Conservation (phyloP, 2,113 vertebrate genomes). For the Pleuronectes platessa region DNA sequence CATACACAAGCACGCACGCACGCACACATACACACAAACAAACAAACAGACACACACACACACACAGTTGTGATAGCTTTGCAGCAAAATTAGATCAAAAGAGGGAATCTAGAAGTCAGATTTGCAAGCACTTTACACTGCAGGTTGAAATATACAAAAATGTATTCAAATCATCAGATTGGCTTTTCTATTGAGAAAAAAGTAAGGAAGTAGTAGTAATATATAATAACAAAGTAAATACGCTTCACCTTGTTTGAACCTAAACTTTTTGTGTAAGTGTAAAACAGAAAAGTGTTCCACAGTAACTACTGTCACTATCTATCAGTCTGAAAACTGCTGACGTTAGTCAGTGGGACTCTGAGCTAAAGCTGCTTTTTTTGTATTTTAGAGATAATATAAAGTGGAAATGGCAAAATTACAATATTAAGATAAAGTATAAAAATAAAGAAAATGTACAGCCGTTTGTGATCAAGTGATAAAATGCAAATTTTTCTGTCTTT, state of each 20-base stretch:
- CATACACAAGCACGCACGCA: not conserved
- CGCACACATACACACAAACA: slow-evolving; percentile 7
- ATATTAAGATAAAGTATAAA: not conserved
- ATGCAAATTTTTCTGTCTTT: not conserved
- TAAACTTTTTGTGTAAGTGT: not conserved
- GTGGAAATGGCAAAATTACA: slow-evolving; percentile 18
- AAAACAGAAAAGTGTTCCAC: not conserved
- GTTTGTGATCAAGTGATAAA: slow-evolving; percentile 8
- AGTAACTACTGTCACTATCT: not conserved
- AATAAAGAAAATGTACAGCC: not conserved
- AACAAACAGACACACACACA: not conserved
- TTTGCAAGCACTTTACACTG: too few relatives aligned
- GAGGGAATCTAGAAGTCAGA: too few relatives aligned
- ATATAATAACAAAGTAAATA: not conserved
- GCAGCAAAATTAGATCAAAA: too few relatives aligned
- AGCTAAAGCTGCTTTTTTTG: slow-evolving; percentile 6
- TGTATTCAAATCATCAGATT: too few relatives aligned
- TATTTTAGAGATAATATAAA: slow-evolving; percentile 19
- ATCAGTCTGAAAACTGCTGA: slow-evolving; percentile 7
- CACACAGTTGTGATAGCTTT: not conserved
- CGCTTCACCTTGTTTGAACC: not conserved
- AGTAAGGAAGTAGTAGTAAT: not conserved
- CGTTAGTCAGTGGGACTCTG: not conserved
- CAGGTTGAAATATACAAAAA: too few relatives aligned
- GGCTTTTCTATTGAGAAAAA: too few relatives aligned